These are phyloP conservation scores for Aurelia sp. DNA, from an alignment of 30 jellyfish, hydroid and myxozoan genomes.

Conservation along the genomic window DNA sequence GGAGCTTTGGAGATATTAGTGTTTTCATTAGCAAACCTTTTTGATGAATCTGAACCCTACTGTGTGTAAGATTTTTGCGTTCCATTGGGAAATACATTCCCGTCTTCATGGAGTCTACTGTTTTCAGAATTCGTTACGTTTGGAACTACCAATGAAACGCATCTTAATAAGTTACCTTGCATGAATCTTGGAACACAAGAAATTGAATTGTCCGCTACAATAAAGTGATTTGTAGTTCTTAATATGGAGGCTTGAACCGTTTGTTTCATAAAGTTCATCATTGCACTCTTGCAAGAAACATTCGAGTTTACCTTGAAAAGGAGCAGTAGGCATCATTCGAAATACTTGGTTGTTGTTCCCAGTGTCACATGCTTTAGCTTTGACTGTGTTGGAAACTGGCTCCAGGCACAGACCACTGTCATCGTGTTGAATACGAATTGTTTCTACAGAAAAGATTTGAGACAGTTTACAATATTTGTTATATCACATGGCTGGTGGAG, in stretches of 20 bases:
- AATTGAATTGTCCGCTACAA: no score
- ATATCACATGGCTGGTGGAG: neutral
- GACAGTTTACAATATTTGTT: neutral
- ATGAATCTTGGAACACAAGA: no score
- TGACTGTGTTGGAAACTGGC: slow-evolving; percentile 28
- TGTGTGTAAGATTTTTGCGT: no score
- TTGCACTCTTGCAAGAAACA: neutral
- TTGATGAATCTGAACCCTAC: no score
- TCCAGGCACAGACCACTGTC: slow-evolving; percentile 67
- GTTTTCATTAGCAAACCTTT: no score
- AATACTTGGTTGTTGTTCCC: slow-evolving; percentile 31
- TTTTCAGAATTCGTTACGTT: no score
- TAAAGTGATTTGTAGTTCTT: neutral
- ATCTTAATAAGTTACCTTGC: no score
- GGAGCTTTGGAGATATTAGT: no score
- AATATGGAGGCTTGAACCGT: neutral
- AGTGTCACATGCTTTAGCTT: slow-evolving; percentile 35
- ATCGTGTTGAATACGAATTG: slow-evolving; percentile 49
- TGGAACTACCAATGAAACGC: no score
- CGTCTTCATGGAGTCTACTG: no score
- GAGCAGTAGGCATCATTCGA: slow-evolving; percentile 26
- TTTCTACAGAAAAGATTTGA: slow-evolving; percentile 10
- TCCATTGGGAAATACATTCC: no score
- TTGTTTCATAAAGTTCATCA: neutral
- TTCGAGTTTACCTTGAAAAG: slow-evolving; percentile 6